Conservation (phyloP, 2,113 vertebrate genomes). For the human (Homo sapiens) region GRCh38 chr4:54743001-54743500, state of each 20-base stretch:
- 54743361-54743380: not conserved
- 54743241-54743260: not conserved
- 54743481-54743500: not conserved
- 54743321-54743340: not conserved
- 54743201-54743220: not conserved
- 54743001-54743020: not conserved
- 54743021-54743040: not conserved
- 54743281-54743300: not conserved
- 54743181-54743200: not conserved
- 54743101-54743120: not conserved
- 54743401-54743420: not conserved
- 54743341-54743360: not conserved
- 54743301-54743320: not conserved
- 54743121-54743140: not conserved
- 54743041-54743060: not conserved
- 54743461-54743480: not conserved
- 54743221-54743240: not conserved
- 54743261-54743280: not conserved
- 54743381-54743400: not conserved
- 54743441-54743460: not conserved
- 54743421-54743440: not conserved
- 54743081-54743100: too few species aligned
- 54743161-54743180: not conserved
- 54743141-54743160: not conserved
- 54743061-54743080: not conserved